A percentile compares a stretch with the other conserved stretches of the same genome.
phyloP scores from a whole-genome alignment of 2,888 invertebrate species.

The Keiferia lycopersicella region DNA sequence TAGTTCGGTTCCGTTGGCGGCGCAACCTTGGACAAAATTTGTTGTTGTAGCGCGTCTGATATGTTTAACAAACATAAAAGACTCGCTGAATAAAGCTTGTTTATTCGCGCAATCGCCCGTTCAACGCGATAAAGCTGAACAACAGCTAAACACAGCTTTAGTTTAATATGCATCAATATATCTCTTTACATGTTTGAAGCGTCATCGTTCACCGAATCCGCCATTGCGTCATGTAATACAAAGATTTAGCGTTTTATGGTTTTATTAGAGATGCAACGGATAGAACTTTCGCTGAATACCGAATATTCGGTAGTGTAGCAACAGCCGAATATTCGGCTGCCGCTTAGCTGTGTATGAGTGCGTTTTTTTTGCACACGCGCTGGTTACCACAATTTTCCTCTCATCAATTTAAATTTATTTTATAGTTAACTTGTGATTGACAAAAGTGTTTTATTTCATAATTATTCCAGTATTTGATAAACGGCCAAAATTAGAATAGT shows the following conservation, averaged over 20 bases:
- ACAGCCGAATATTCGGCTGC: too few relatives aligned
- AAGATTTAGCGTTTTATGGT: conserved; percentile 21
- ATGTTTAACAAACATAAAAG: conserved; percentile 23
- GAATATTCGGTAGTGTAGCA: too few relatives aligned
- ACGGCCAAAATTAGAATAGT: too few relatives aligned
- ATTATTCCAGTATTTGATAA: too few relatives aligned
- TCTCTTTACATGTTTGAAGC: conserved; percentile 47
- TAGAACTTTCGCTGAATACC: too few relatives aligned
- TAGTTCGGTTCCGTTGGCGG: conserved; percentile 48
- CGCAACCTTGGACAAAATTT: conserved; percentile 10
- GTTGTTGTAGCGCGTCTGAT: conserved; percentile 10
- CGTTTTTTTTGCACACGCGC: too few relatives aligned
- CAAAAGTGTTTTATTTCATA: too few relatives aligned
- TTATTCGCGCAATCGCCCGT: conserved; percentile 51
- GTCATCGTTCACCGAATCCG: conserved; percentile 49
- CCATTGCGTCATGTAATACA: conserved; percentile 40
- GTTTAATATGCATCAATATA: conserved; percentile 21
- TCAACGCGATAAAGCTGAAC: conserved; percentile 11
- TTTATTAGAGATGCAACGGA: too few relatives aligned
- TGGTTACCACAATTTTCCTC: too few relatives aligned
- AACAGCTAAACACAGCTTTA: neutral
- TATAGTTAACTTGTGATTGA: too few relatives aligned
- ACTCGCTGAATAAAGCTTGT: conserved; percentile 20
- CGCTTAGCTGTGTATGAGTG: too few relatives aligned
- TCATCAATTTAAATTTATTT: too few relatives aligned